These are phyloP conservation scores for Ochotona princeps DNA, from an alignment of 2,113 vertebrate genomes.

Conservation along the genomic window DNA sequence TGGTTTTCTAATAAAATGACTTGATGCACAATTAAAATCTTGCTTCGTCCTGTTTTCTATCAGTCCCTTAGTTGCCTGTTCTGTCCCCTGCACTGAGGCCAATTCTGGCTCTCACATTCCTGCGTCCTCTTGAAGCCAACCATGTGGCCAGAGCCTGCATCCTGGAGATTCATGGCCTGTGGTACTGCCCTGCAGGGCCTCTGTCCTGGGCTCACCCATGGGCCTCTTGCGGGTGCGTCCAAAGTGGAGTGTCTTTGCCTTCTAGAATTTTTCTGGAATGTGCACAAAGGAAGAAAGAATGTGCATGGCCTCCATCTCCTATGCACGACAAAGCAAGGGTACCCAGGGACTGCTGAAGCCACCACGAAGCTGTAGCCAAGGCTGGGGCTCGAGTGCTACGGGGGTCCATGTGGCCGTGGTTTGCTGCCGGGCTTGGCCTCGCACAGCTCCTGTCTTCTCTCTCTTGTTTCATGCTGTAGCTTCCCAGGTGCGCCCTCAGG, in stretches of 20 bases:
- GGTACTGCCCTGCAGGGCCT: background rate
- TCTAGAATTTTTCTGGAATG: background rate
- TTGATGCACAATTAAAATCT: background rate
- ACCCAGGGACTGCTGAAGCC: background rate
- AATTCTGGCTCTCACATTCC: rapidly evolving
- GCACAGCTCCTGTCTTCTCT: background rate
- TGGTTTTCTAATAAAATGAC: slow-evolving; percentile 49
- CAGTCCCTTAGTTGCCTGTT: rapidly evolving
- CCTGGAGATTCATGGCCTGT: rapidly evolving
- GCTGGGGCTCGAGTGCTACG: rapidly evolving
- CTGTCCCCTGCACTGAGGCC: rapidly evolving
- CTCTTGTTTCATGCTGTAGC: background rate
- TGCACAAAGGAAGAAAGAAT: background rate
- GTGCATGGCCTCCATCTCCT: rapidly evolving
- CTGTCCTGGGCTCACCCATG: rapidly evolving
- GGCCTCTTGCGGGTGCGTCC: too few relatives aligned
- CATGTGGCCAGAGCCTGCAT: rapidly evolving
- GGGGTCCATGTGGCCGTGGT: rapidly evolving
- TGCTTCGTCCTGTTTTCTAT: rapidly evolving
- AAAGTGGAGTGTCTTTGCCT: background rate
- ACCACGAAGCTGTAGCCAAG: background rate
- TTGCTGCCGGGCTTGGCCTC: background rate
- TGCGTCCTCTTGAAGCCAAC: background rate
- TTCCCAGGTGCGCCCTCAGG: rapidly evolving
- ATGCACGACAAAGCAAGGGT: too few relatives aligned